A percentile compares a stretch with the other conserved stretches of the same genome.
These are phyloP conservation scores for Drosophila mulleri DNA, from an alignment of 2,888 invertebrate species.

Conservation along the genomic window DNA sequence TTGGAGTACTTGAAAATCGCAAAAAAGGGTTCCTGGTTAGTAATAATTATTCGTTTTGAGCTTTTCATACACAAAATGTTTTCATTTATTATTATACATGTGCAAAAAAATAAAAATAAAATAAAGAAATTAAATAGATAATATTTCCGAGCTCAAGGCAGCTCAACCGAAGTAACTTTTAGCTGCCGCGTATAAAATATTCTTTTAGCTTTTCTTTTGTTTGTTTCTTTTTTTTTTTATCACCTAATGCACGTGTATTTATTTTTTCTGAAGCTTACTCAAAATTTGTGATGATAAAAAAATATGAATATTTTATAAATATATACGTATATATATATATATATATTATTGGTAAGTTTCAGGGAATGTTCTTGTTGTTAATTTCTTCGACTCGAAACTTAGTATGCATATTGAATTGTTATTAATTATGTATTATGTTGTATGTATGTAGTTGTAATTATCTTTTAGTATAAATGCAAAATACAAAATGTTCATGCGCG, in stretches of 20 bases:
- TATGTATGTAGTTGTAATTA: constrained; percentile 52
- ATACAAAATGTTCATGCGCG: constrained; percentile 52
- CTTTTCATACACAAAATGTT: constrained; percentile 11
- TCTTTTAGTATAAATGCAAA: constrained; percentile 61
- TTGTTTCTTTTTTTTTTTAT: background rate
- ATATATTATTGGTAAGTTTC: constrained; percentile 23
- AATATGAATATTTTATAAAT: constrained; percentile 22
- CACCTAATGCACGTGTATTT: background rate
- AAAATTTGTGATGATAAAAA: constrained; percentile 26
- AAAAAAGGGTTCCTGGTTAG: background rate
- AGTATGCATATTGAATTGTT: constrained; percentile 9
- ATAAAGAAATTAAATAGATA: background rate
- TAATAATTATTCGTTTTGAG: background rate
- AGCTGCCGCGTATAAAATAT: constrained; percentile 32
- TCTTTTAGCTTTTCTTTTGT: constrained; percentile 6
- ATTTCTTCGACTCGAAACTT: constrained; percentile 28
- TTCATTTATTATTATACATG: constrained; percentile 18
- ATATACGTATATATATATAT: constrained; percentile 9
- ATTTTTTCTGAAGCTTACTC: background rate
- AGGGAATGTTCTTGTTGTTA: constrained; percentile 43
- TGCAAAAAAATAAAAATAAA: background rate
- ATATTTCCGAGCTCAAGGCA: constrained; percentile 25
- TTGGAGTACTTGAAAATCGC: background rate
- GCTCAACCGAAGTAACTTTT: constrained; percentile 29
- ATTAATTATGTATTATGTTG: constrained; percentile 12